Evolutionary conservation across 2,113 vertebrate genomes (phyloP).

Genomic region (Cranoglanis bouderius): DNA sequence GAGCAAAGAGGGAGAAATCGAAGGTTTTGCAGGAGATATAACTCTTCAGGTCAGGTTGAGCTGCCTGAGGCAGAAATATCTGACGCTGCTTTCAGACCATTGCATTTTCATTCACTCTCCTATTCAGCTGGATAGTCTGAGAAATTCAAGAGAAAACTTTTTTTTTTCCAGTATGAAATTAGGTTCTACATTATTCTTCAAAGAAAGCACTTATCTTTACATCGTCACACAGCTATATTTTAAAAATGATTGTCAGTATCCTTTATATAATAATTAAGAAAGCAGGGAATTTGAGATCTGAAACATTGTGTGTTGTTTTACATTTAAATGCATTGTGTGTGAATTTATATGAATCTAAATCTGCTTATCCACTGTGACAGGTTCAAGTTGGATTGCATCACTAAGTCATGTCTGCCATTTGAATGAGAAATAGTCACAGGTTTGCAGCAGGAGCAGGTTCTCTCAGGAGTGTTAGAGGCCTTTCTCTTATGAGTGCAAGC

Average conservation of each 20-base stretch:
- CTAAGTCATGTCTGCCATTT: background rate
- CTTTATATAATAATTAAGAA: background rate
- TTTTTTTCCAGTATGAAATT: constrained; percentile 28
- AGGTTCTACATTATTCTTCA: constrained; percentile 18
- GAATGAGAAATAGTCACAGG: background rate
- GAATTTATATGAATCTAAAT: background rate
- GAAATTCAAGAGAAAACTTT: constrained; percentile 41
- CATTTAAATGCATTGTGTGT: background rate
- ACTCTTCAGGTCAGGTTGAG: constrained; percentile 53
- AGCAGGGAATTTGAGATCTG: background rate
- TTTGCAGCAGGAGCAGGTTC: background rate
- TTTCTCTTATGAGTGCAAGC: background rate
- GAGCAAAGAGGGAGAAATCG: constrained; percentile 49
- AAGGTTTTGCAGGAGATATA: constrained; percentile 54
- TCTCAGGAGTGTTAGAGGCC: background rate
- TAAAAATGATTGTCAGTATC: background rate
- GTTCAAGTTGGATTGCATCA: constrained; percentile 31
- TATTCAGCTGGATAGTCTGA: constrained; percentile 32
- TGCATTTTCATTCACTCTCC: constrained; percentile 56
- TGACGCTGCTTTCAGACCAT: constrained; percentile 43
- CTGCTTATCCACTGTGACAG: constrained; percentile 15
- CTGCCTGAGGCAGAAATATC: constrained; percentile 48
- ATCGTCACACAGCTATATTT: background rate
- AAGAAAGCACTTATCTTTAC: constrained; percentile 12
- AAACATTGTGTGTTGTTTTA: background rate